Evolutionary conservation across 2,797 vertebrate genomes (phyloP), one percentile per base, ranked within the genome.

Genomic region (Gorsachius magnificus): DNA sequence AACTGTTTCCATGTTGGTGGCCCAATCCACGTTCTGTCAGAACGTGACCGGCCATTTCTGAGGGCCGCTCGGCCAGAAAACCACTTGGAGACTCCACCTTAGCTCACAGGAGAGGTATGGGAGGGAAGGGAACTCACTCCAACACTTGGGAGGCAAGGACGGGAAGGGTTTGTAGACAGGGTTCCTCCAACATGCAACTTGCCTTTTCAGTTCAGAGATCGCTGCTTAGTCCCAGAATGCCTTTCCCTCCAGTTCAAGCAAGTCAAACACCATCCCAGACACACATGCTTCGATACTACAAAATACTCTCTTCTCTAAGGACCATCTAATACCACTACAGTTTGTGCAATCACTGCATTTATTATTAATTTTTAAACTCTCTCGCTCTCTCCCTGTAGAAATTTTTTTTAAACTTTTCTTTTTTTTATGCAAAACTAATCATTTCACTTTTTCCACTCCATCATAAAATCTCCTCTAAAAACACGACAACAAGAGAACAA

Each of bases 391-490:
- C 83, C 96, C 96, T 66, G 97, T 97, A 98, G 97, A 98, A 98
- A 98, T 97, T 98, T 98, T 98, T 98, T 97, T 95, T 95, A 61
- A 96, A 83, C 80, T 96, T 97, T 97, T 93, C 53, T 96, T 91
- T 91, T 91, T 98, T 98, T 98, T 98, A 97, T 98, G 98, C 96
- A 98, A 98, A 98, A 98, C 98, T 98, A 98, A 96, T 96, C 97
- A 97, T 98, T 97, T 98, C 98, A 98, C 97, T 98, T 98, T 96
- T 94, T 88, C 89, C 93, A 94, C 96, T 96, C 97, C 98, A 97
- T 98, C 98, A 98, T 98, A 98, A 98, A 98, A 98, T 98, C 98
- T 98, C 98, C 97, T 98, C 98, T 98, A 98, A 98, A 98, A 98
- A 98, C 97, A 98, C 97, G 38, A 98, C 97, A 1, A 97, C 92